Evolutionary conservation across 2,113 vertebrate species (phyloP), one percentile per base, ranked within the genome.

Genomic region (Pteropus alecto): DNA sequence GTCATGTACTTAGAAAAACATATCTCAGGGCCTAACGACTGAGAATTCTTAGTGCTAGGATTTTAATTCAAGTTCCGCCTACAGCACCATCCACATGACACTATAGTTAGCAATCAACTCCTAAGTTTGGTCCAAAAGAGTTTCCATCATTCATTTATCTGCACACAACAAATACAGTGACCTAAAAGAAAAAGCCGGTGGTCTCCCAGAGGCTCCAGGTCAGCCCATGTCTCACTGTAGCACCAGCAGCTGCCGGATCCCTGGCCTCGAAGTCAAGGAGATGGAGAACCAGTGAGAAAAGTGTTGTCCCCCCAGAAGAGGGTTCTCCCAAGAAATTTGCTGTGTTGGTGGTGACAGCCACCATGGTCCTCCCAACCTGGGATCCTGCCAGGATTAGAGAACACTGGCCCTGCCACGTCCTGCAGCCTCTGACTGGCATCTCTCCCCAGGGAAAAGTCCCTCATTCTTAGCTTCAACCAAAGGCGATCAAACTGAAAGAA

Each of bases 41-140:
- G 35, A 26, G 63, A 33, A 83, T 89, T 76, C 63, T 87, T 79
- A 51, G 60, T 88, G 78, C 73, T 90, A 19, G 77, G 60, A 77
- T 73, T 90, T 68, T 87, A 84, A 90, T 84, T 94, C 76, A 84
- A 26, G 65, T 60, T 88, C 92, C 30, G 1, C 51, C 89, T 56
- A 68, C 51, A 51, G 81, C 43, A 58, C 51, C 92, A 58, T 68
- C 88, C 88, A 48, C 10, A 5, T 13, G 54, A 87, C 46, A 10
- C 61, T 91, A 3, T 79, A 70, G 65, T 82, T 87, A 74, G 51
- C 84, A 73, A 35, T 35, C 43, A 35, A 87, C 63, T 65, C 68
- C 65, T 74, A 35, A 9, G 7, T 68, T 48, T 92, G 63, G 51
- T 70, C 63, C 46, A 24, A 6, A 92, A 84, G 35, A 35, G 63